phyloP scores from a whole-genome alignment of 2,888 invertebrate genomes.

The Philhelius pedissequus region DNA sequence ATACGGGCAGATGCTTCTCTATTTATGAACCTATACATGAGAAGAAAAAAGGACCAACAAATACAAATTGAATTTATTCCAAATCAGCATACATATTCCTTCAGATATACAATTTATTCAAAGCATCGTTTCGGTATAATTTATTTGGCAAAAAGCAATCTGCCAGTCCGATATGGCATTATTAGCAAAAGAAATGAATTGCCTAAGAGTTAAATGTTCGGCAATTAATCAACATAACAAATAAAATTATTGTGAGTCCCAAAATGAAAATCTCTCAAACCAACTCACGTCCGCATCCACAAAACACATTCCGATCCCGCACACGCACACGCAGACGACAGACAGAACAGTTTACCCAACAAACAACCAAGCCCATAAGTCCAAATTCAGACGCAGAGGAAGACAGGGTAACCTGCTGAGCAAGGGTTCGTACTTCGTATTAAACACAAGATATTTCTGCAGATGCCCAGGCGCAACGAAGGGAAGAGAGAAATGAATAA shows the following conservation, averaged over 20 bases:
- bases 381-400: neutral
- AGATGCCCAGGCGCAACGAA: conserved; percentile 34
- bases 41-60: conserved; percentile 11
- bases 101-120: conserved; percentile 52
- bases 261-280: conserved; percentile 38
- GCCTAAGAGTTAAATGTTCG: conserved; percentile 49
- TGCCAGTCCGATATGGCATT: conserved; percentile 22
- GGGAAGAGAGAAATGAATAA: conserved; percentile 31
- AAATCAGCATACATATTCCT: conserved; percentile 27
- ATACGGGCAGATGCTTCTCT: conserved; percentile 33
- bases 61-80: conserved; percentile 28
- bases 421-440: conserved; percentile 1
- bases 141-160: conserved; percentile 41
- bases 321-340: no score
- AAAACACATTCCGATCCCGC: conserved; percentile 55
- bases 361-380: neutral
- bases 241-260: conserved; percentile 44
- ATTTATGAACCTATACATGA: neutral
- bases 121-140: conserved; percentile 38
- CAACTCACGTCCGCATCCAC: conserved; percentile 24
- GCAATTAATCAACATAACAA: conserved; percentile 65
- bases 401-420: conserved; percentile 57
- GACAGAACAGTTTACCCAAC: neutral
- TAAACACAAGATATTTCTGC: conserved; percentile 45
- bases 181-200: conserved; percentile 54